Conservation (phyloP, 2,113 vertebrate genomes). For the Menidia beryllina region DNA sequence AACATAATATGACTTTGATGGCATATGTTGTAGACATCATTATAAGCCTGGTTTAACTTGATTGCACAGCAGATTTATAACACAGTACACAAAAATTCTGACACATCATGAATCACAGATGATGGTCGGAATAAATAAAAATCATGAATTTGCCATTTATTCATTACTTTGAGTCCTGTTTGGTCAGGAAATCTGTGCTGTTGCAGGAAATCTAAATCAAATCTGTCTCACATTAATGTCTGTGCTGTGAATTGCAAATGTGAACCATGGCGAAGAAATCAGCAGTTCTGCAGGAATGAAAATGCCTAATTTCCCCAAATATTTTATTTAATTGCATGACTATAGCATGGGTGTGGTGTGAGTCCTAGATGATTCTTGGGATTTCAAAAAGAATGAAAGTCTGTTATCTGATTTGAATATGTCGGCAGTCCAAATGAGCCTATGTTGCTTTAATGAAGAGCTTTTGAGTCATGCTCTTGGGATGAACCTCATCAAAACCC, state of each 20-base stretch:
- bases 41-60: too few species aligned
- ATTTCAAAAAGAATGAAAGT: conserved; percentile 14
- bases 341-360: conserved; percentile 33
- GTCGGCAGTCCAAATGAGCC: conserved; percentile 24
- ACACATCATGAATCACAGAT: background rate
- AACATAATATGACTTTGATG: too few species aligned
- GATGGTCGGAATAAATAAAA: background rate
- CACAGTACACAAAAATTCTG: background rate
- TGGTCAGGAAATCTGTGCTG: background rate
- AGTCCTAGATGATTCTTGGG: background rate
- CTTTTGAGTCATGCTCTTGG: conserved; percentile 14
- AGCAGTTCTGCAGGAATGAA: conserved; percentile 21
- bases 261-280: conserved; percentile 8
- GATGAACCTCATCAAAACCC: conserved; percentile 15
- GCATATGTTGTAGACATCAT: too few species aligned
- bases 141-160: background rate
- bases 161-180: conserved; percentile 5
- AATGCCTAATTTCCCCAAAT: conserved; percentile 45
- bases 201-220: conserved; percentile 2
- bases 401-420: background rate
- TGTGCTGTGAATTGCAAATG: conserved; percentile 33
- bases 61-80: too few species aligned
- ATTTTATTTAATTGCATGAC: conserved; percentile 16
- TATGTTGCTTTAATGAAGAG: conserved; percentile 27
- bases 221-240: conserved; percentile 1